A percentile compares a stretch with the other conserved stretches of the same genome.
Conservation (phyloP, 2,888 invertebrate genomes). For the Diarsia mendica region DNA sequence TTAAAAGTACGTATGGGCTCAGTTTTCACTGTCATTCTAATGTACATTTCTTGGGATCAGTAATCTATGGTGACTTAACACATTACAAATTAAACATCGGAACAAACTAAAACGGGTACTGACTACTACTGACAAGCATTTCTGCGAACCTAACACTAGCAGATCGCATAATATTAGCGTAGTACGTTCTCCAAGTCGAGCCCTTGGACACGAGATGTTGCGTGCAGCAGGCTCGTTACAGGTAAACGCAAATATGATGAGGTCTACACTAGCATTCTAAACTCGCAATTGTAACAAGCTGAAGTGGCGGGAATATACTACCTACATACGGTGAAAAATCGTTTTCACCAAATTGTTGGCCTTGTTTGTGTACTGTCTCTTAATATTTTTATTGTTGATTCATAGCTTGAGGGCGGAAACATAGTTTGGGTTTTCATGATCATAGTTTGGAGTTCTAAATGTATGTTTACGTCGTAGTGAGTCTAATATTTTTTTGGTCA, state of each 20-base stretch:
- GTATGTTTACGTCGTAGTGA: slow-evolving; percentile 30
- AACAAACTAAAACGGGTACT: slow-evolving; percentile 12
- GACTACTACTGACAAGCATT: slow-evolving; percentile 1
- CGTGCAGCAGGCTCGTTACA: slow-evolving; percentile 43
- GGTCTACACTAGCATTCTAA: slow-evolving; percentile 28
- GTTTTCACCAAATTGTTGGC: slow-evolving; percentile 27
- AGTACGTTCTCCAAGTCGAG: slow-evolving; percentile 34
- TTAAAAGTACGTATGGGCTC: background rate
- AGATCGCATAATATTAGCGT: slow-evolving; percentile 29
- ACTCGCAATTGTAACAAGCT: slow-evolving; percentile 21
- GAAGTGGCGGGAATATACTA: slow-evolving; percentile 29
- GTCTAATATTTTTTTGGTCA: slow-evolving; percentile 3
- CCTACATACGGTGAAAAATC: slow-evolving; percentile 3
- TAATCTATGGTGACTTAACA: slow-evolving; percentile 14
- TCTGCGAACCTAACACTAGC: slow-evolving; percentile 28
- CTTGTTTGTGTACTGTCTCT: slow-evolving; percentile 38
- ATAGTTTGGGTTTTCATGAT: slow-evolving; percentile 37
- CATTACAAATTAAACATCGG: background rate
- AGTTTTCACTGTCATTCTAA: slow-evolving; percentile 3
- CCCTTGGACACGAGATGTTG: slow-evolving; percentile 57
- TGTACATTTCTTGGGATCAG: background rate
- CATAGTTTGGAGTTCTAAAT: slow-evolving; percentile 34
- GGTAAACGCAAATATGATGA: slow-evolving; percentile 34
- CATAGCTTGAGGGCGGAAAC: slow-evolving; percentile 28
- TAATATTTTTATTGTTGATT: slow-evolving; percentile 14